Evolutionary conservation across 2,888 invertebrate species (phyloP).

Genomic region (Mesorhabditis spiculigera): DNA sequence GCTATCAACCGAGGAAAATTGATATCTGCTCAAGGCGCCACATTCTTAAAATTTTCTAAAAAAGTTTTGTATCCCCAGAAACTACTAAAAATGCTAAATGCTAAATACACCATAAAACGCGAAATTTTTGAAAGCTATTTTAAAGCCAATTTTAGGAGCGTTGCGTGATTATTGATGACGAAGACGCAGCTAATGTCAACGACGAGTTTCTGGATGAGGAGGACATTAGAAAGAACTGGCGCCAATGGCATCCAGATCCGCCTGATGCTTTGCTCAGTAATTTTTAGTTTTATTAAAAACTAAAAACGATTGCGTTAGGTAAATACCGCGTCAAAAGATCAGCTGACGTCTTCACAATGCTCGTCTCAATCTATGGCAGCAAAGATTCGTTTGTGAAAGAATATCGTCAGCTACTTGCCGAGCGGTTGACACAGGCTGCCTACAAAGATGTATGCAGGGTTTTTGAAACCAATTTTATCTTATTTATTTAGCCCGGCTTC

Average conservation of each 20-base stretch:
- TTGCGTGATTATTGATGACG: conserved; percentile 68
- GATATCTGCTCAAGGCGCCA: neutral
- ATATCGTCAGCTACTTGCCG: conserved; percentile 87
- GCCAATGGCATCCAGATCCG: conserved; percentile 88
- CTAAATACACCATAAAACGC: neutral
- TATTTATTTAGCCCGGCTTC: conserved; percentile 29
- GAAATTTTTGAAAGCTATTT: neutral
- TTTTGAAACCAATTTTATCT: neutral
- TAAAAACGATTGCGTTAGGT: conserved; percentile 12
- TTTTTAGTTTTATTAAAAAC: neutral
- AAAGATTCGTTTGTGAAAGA: conserved; percentile 97
- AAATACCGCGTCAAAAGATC: conserved; percentile 64
- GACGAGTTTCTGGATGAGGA: conserved; percentile 51
- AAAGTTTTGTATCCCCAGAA: too few species aligned
- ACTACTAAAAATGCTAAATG: too few species aligned
- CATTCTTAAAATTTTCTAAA: too few species aligned
- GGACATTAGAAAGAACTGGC: conserved; percentile 70
- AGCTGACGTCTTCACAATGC: conserved; percentile 92
- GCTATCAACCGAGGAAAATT: neutral
- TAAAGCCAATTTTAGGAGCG: conserved; percentile 27
- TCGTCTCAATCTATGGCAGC: conserved; percentile 96
- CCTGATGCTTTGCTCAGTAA: conserved; percentile 70
- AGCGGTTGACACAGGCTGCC: conserved; percentile 69
- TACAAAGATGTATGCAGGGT: conserved; percentile 38
- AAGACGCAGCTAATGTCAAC: conserved; percentile 51